A percentile compares a stretch with the other conserved stretches of the same genome.
These are phyloP conservation scores for Lasioglossum albipes DNA, from an alignment of 1,140 invertebrate genomes.

Conservation along the genomic window DNA sequence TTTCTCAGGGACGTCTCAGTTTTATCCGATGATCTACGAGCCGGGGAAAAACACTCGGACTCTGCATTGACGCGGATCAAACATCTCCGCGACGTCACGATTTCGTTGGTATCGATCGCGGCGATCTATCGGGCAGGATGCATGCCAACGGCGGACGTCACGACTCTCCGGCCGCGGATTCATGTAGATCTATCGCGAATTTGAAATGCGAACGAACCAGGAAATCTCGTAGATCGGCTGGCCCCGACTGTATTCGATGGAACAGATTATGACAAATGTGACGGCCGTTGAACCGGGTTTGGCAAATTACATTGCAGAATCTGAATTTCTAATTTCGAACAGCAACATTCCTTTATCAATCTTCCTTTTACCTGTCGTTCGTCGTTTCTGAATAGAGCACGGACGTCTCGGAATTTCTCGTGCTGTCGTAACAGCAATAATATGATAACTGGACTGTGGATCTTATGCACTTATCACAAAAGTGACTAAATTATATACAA, in stretches of 20 bases:
- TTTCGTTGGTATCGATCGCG: slow-evolving; percentile 34
- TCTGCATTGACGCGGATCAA: slow-evolving; percentile 47
- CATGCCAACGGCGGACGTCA: slow-evolving; percentile 13
- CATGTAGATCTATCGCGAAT: slow-evolving; percentile 36
- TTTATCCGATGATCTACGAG: slow-evolving; percentile 45
- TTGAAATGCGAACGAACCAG: slow-evolving; percentile 27
- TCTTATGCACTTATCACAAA: no score
- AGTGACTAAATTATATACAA: no score
- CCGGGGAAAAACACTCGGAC: slow-evolving; percentile 22
- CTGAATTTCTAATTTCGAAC: no score
- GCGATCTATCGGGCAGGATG: slow-evolving; percentile 39
- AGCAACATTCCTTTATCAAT: no score
- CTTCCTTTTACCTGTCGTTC: no score
- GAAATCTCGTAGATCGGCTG: background rate
- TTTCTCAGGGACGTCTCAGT: slow-evolving; percentile 33
- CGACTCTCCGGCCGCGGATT: slow-evolving; percentile 27
- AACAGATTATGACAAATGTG: slow-evolving; percentile 18
- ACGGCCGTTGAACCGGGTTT: background rate
- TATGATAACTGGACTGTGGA: no score
- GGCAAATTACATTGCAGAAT: background rate
- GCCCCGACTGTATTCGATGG: background rate
- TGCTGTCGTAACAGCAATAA: no score
- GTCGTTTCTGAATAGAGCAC: no score
- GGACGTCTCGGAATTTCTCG: no score
- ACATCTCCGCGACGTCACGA: slow-evolving; percentile 40